Base-by-base conservation (phyloP, 2,113 vertebrate genomes). In the Bungarus multicinctus region DNA sequence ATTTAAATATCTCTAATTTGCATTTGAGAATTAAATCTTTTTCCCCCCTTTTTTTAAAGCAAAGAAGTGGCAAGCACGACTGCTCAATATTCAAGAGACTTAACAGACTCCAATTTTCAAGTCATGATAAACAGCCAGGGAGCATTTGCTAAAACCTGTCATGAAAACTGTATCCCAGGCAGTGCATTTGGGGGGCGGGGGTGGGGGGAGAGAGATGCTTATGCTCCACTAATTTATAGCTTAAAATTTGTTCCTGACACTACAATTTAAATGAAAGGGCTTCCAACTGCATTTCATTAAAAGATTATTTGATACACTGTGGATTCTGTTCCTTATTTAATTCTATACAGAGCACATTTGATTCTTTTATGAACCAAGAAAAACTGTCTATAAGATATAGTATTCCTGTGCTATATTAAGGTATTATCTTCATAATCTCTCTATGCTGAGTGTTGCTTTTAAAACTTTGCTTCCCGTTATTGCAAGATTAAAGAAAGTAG, bases 21-120 rank as follows among this genome's bases (percentile, higher is more conserved):
- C 86, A 89, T 89, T 55, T 93, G 85, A 74, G 90, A 88, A 91
- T 93, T 88, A 88, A 93, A 91, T 91, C n/a, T 54, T 89, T 50
- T 47, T 7, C 7, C 47, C 47, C 47, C n/a, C 43, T 91, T 90
- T 57, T 55, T 88, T n/a, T 5, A 16, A 64, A 81, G 20, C 74
- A 47, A 88, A 43, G 27, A 93, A 81, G 10, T 64, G 87, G 50
- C 43, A 50, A 57, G 52, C 43, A 3, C 27, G 10, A 3, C 58
- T 55, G 39, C 50, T 93, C 58, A 88, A 69, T 93, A 93, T 93
- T 93, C 60, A 93, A 25, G 89, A 81, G n/a, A 34, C 47, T 81
- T 88, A 69, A 47, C 60, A 91, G 88, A 47, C 3, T 81, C 43
- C 12, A 91, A 88, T 85, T 91, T 88, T 39, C 55, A 87, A 87